phyloP scores from a whole-genome alignment of 1,140 invertebrate genomes.

The Microplitis mediator region DNA sequence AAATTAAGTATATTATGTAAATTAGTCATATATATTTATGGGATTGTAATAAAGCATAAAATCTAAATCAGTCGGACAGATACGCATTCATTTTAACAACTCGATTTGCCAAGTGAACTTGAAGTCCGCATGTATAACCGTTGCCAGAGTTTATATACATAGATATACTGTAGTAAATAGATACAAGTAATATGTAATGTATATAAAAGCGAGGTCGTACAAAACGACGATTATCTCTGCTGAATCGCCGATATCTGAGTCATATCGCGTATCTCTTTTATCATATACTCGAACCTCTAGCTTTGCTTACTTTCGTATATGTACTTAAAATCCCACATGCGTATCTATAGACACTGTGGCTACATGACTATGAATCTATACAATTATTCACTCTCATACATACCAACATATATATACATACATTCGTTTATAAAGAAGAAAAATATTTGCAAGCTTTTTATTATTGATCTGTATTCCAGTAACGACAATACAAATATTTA shows the following conservation, averaged over 20 bases:
- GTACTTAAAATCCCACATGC: not conserved
- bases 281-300: not conserved
- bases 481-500: too few relatives aligned
- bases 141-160: not conserved
- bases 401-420: too few relatives aligned
- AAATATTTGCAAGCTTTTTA: too few relatives aligned
- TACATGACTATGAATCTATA: too few relatives aligned
- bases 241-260: too few relatives aligned
- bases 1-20: not conserved
- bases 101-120: slow-evolving; percentile 19
- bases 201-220: not conserved
- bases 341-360: too few relatives aligned
- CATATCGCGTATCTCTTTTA: too few relatives aligned
- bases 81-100: slow-evolving; percentile 5
- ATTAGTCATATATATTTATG: not conserved
- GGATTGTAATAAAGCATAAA: not conserved
- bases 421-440: too few relatives aligned
- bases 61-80: not conserved
- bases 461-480: too few relatives aligned
- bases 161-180: not conserved
- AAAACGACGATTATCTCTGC: not conserved
- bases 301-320: not conserved
- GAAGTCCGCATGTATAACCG: slow-evolving; percentile 12
- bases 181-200: not conserved
- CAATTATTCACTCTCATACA: too few relatives aligned